Evolutionary conservation across 2,797 vertebrate species (phyloP), one percentile per base, ranked within the genome.

Genomic region (Petrocephalus schoutedeni): DNA sequence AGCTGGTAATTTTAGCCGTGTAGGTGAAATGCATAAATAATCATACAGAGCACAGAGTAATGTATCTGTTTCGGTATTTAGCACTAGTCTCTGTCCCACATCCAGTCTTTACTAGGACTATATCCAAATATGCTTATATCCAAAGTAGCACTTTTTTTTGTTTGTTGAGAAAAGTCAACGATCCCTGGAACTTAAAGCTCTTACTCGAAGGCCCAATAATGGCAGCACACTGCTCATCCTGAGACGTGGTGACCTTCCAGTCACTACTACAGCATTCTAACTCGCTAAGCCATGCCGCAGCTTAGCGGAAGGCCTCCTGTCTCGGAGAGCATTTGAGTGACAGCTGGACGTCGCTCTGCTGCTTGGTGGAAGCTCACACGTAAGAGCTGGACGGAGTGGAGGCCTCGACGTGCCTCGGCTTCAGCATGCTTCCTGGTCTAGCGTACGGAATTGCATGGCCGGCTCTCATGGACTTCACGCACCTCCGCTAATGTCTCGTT

Each of bases 11-110:
- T 80, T 45, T 21, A 49, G 16, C 5, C 7, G 2, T 49, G 74
- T n/a, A 80, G 41, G 74, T 80, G 41, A 80, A 80, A 49, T 80
- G 74, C 36, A 49, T 80, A n/a, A 77, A 77, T n/a, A 80, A 45
- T 80, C 36, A 36, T 32, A 16, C 28, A 71, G 32, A 16, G 67
- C 67, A 32, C 2, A 1, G 64, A 71, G 28, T 71, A 71, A 71
- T 71, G 32, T 16, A 32, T 71, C 67, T 71, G 19, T 49, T 80
- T 80, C 74, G 9, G 19, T 80, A 49, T 80, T 80, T 12, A 80
- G 71, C 41, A 45, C 41, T 8, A 77, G 71, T n/a, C 71, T 77
- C 32, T 77, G 4, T 45, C 36, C 19, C 71, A 77, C 71, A 41
- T 45, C 16, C 36, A 45, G 36, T 77, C 64, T 36, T 21, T 16